A percentile compares a stretch with the other conserved stretches of the same genome.
These are phyloP conservation scores for Monochamus alternatus DNA, from an alignment of 2,888 invertebrate species.

Conservation along the genomic window DNA sequence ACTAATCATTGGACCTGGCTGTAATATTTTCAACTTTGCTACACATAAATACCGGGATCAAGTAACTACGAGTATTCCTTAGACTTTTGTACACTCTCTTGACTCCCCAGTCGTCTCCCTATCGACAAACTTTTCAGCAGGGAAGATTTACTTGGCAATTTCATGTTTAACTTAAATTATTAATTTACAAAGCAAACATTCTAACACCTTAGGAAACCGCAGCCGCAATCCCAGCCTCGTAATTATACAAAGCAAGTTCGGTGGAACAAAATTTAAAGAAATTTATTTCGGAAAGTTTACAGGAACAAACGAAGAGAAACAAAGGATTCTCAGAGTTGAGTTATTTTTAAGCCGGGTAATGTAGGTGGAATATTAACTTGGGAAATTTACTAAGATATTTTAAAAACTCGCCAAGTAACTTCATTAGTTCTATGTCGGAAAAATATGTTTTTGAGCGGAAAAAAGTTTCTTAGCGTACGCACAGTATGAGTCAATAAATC, in stretches of 20 bases:
- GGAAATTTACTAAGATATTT: background rate
- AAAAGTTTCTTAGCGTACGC: too few relatives aligned
- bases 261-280: constrained; percentile 19
- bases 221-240: constrained; percentile 4
- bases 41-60: background rate
- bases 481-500: too few relatives aligned
- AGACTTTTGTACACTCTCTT: background rate
- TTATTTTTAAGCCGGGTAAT: background rate
- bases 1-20: too few relatives aligned
- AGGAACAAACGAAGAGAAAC: constrained; percentile 15
- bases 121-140: constrained; percentile 22
- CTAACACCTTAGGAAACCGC: constrained; percentile 22
- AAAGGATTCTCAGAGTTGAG: constrained; percentile 11
- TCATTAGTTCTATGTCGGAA: background rate
- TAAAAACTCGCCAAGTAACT: background rate
- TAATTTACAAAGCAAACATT: constrained; percentile 29
- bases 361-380: constrained; percentile 19
- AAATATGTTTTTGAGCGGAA: background rate
- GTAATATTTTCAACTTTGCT: background rate
- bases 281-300: constrained; percentile 23
- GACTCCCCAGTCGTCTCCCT: constrained; percentile 2
- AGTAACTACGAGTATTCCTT: too few relatives aligned
- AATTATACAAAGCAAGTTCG: constrained; percentile 27
- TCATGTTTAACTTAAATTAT: constrained; percentile 31
- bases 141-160: constrained; percentile 8